These are phyloP conservation scores for Morone saxatilis DNA, from an alignment of 2,113 vertebrate species.

Conservation along the genomic window DNA sequence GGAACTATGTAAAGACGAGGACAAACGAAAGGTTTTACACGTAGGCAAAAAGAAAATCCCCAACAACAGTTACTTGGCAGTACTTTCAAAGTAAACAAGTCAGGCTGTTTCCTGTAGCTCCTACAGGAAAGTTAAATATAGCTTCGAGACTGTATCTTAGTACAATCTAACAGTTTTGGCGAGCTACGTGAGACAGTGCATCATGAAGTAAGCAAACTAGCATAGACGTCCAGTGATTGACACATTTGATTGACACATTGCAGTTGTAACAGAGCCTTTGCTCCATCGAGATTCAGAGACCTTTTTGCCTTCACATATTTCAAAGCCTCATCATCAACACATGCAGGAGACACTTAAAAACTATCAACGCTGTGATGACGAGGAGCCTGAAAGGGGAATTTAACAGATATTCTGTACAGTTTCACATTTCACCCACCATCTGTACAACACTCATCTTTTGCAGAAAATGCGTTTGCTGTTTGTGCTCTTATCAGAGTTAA, in stretches of 20 bases:
- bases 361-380: not conserved
- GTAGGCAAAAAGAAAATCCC: slow-evolving; percentile 4
- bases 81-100: not conserved
- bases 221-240: slow-evolving; percentile 36
- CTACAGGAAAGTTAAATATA: not conserved
- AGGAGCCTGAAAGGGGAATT: not conserved
- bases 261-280: not conserved
- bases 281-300: not conserved
- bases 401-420: not conserved
- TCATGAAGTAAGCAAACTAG: slow-evolving; percentile 28
- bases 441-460: too few species aligned
- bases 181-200: slow-evolving; percentile 18
- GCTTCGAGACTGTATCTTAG: not conserved
- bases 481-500: slow-evolving; percentile 53
- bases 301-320: not conserved
- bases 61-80: slow-evolving; percentile 23
- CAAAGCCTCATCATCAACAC: slow-evolving; percentile 12
- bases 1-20: slow-evolving; percentile 4
- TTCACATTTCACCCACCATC: not conserved
- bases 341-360: slow-evolving; percentile 13
- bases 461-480: not conserved
- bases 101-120: not conserved
- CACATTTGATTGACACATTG: not conserved
- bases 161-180: not conserved
- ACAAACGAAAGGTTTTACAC: slow-evolving; percentile 4